Evolutionary conservation across 2,113 vertebrate species (phyloP), one percentile per base, ranked within the genome.

Genomic region (Hypomesus transpacificus): DNA sequence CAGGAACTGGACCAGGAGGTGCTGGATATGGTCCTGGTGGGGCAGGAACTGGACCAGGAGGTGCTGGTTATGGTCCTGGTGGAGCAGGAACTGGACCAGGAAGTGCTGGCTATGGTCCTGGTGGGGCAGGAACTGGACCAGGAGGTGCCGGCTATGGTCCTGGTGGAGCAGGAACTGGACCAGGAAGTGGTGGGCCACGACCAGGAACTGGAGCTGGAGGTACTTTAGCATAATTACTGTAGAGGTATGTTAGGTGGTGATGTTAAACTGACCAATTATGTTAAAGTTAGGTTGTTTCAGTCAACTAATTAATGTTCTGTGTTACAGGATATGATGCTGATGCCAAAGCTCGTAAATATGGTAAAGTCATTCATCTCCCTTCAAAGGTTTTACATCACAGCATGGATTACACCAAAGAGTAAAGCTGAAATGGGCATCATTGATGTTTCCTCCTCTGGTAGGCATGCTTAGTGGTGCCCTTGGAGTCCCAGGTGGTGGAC

Each of bases 281-380:
- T 3, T 34, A 34, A 34, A 34, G 31, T 34, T 7, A 34, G 31
- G 4, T 34, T 4, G 31, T 34, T 34, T 34, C 31, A 34, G 31
- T 34, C 31, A 34, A 34, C 31, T 6, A 3, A 46, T 52, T 28
- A 50, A 1, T 0, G 50, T 34, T 22, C 66, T 78, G 0, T 68
- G 51, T 85, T 86, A 72, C 69, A 88, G 87, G 81, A 1, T 87
- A 87, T 73, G 86, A 89, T 60, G 78, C 82, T 56, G 80, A 14
- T 31, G 87, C 87, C 34, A 89, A 89, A 82, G 86, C 87, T 66
- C 87, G 84, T 63, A 89, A 89, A 89, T 89, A 89, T 76, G 87
- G 87, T 89, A 79, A 80, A 73, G 65, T 70, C 3, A 17, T 18
- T 64, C 14, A 3, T 3, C 26, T 20, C 1, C 62, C 6, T 6